Percentiles rank a stretch among this genome's conserved stretches.
Evolutionary conservation across 2,113 vertebrate genomes (phyloP).

Genomic region (Garra rufa): DNA sequence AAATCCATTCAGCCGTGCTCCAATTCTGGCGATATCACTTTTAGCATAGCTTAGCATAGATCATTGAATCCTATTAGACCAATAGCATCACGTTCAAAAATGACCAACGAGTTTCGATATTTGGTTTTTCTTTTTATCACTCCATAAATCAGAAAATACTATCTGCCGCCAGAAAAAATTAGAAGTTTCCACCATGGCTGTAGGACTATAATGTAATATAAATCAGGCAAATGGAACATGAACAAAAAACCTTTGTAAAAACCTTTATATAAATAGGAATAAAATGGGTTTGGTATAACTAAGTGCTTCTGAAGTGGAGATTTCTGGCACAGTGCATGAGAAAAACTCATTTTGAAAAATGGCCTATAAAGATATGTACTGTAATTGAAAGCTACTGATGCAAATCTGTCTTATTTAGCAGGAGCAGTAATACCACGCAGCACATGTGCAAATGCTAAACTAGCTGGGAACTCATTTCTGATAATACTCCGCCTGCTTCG

Average conservation of each 20-base stretch:
- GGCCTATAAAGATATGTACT: neutral
- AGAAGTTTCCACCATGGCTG: neutral
- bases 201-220: neutral
- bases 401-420: no score
- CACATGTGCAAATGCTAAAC: no score
- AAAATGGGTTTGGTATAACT: neutral
- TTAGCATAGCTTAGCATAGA: no score
- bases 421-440: no score
- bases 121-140: neutral
- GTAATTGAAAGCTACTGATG: neutral
- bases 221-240: neutral
- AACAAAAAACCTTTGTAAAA: neutral
- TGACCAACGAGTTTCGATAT: no score
- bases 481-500: no score
- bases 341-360: no score
- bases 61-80: no score
- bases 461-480: no score
- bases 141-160: neutral
- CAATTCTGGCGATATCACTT: no score
- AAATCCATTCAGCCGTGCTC: no score
- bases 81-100: no score
- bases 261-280: neutral
- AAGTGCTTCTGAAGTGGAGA: neutral
- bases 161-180: neutral
- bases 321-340: neutral